phyloP scores from a whole-genome alignment of 2,113 vertebrate species.

The Macaca mulatta region DNA sequence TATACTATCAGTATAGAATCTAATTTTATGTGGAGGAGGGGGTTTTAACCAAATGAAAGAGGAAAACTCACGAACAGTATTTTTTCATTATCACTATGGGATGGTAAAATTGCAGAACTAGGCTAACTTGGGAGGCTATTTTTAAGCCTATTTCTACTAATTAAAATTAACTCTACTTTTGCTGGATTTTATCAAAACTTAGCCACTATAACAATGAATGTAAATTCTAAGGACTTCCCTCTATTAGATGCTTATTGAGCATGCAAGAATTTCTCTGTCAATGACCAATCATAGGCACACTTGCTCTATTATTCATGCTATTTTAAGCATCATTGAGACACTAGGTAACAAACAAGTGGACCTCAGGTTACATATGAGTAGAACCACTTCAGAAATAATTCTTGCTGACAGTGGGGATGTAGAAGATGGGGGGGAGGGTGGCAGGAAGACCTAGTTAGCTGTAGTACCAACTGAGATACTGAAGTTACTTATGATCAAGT shows the following conservation, averaged over 20 bases:
- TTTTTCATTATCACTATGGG: conserved; percentile 74
- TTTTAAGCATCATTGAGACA: conserved; percentile 6
- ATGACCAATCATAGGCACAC: not conserved
- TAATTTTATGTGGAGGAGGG: conserved; percentile 78
- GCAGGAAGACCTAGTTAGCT: not conserved
- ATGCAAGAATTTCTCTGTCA: not conserved
- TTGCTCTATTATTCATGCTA: not conserved
- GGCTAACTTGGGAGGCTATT: conserved; percentile 47
- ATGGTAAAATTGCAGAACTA: conserved; percentile 68
- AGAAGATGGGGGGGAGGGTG: not conserved
- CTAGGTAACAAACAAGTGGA: not conserved
- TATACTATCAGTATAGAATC: conserved; percentile 80
- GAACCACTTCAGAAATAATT: conserved; percentile 12
- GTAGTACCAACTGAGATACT: not conserved
- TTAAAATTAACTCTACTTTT: conserved; percentile 71
- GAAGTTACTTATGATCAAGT: not conserved
- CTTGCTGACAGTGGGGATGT: not conserved
- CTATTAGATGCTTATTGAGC: not conserved
- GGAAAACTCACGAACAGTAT: conserved; percentile 69
- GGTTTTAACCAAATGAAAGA: conserved; percentile 70
- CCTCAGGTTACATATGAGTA: conserved; percentile 22
- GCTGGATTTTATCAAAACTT: conserved; percentile 52
- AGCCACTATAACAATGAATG: not conserved
- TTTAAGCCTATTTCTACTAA: conserved; percentile 61
- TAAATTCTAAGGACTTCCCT: conserved; percentile 31